Base-by-base conservation (phyloP, 2,113 vertebrate genomes). In the Laterallus jamaicensis region DNA sequence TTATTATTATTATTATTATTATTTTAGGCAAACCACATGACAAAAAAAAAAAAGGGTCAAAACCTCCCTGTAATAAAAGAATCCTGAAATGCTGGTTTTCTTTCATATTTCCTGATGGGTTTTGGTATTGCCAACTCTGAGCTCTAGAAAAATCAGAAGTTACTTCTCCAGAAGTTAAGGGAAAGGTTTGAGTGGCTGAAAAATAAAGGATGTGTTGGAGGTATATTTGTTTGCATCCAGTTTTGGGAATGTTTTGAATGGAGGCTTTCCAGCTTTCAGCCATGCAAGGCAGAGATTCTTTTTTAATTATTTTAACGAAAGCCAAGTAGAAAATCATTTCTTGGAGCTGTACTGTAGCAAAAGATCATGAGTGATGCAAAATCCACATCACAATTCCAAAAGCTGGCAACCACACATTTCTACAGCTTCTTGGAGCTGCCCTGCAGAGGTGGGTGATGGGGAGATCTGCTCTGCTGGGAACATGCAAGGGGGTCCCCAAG, bases 41-140 rank as follows among this genome's bases (percentile, higher is more conserved):
- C 77, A 85, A 90, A 35, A 35, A 35, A 35, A 35, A 91, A 84
- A 47, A 47, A 47, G 40, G 69, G 60, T 85, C 74, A 94, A 86
- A 87, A 50, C 56, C 50, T 89, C 88, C 88, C 50, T 63, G 31
- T 85, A 97, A 96, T 93, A 97, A 96, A 96, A 92, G 9, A 71
- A 85, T 89, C 32, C 60, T 1, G 10, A 97, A 95, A 82, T 55
- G 4, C 4, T 40, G 21, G 2, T 28, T 92, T 92, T 71, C 63
- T 91, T 92, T 78, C 29, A 42, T 91, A 55, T 94, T 95, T 94
- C 58, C 70, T 91, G 63, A 18, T 42, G 25, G 28, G 2, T 81
- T 86, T 83, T 63, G 20, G 28, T 50, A 14, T 37, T 86, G 35
- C 15, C 49, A 54, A 9, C 21, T 50, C 26, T 5, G 20, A 75